phyloP scores from a whole-genome alignment of 2,797 vertebrate species.

The Semaprochilodus insignis region DNA sequence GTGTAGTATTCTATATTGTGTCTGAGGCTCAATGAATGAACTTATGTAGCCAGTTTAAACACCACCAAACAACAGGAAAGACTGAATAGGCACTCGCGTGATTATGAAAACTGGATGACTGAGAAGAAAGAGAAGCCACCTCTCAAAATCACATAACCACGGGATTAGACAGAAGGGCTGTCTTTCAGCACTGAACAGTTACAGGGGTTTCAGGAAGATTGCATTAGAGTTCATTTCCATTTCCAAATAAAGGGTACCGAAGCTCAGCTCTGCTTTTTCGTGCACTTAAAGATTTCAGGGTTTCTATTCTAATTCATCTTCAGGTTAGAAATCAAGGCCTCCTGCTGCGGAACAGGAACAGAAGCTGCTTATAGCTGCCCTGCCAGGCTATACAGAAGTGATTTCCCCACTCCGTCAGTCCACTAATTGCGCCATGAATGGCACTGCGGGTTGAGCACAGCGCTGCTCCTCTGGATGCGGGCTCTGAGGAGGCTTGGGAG shows the following conservation, averaged over 20 bases:
- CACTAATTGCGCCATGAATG: conserved; percentile 31
- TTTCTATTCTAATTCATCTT: not conserved
- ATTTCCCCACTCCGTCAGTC: conserved; percentile 41
- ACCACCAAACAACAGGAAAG: not conserved
- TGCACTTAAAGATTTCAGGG: not conserved
- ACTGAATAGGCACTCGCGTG: not conserved
- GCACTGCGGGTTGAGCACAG: conserved; percentile 24
- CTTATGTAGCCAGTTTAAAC: not conserved
- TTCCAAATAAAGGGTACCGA: not conserved
- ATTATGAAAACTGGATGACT: no score
- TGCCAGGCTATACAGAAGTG: not conserved
- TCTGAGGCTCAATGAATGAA: not conserved
- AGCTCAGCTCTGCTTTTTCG: not conserved
- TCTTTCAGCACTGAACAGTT: not conserved
- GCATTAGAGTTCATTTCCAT: not conserved
- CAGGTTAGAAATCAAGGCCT: not conserved
- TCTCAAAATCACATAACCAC: not conserved
- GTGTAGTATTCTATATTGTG: no score
- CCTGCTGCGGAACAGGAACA: not conserved
- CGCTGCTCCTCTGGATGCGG: conserved; percentile 28
- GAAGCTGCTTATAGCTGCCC: not conserved
- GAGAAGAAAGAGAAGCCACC: not conserved
- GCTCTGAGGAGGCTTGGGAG: conserved; percentile 30
- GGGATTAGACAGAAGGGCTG: not conserved
- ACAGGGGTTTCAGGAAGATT: not conserved